phyloP scores from a whole-genome alignment of 2,113 vertebrate species.

The Grantiella picta region DNA sequence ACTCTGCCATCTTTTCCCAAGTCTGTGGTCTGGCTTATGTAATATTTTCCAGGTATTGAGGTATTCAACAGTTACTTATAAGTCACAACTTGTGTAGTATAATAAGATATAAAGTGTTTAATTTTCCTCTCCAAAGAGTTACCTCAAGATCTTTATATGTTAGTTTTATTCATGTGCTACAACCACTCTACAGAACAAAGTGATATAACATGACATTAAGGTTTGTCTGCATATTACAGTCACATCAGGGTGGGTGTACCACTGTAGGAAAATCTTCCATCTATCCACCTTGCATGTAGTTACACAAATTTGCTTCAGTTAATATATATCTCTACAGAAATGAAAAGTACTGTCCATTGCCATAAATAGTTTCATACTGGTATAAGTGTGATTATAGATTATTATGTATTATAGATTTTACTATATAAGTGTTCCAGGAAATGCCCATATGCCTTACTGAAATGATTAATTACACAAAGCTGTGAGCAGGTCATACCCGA shows the following conservation, averaged over 20 bases:
- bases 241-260: not conserved
- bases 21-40: not conserved
- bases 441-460: not conserved
- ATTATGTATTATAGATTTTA: not conserved
- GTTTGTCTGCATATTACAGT: not conserved
- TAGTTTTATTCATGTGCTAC: not conserved
- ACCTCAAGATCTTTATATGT: not conserved
- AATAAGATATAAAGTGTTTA: not conserved
- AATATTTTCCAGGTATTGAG: not conserved
- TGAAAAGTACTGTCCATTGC: not conserved
- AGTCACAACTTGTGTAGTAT: not conserved
- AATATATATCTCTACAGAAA: not conserved
- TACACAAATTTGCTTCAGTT: not conserved
- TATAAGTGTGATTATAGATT: not conserved
- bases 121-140: not conserved
- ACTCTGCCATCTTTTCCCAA: not conserved
- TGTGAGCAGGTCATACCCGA: not conserved
- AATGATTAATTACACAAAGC: not conserved
- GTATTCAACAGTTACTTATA: not conserved
- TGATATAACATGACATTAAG: not conserved
- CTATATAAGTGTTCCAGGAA: not conserved
- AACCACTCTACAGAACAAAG: not conserved
- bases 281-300: not conserved
- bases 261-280: not conserved
- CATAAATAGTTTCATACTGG: not conserved